Evolutionary conservation across 1,140 invertebrate genomes (phyloP).

Genomic region (Zaprionus davidi): DNA sequence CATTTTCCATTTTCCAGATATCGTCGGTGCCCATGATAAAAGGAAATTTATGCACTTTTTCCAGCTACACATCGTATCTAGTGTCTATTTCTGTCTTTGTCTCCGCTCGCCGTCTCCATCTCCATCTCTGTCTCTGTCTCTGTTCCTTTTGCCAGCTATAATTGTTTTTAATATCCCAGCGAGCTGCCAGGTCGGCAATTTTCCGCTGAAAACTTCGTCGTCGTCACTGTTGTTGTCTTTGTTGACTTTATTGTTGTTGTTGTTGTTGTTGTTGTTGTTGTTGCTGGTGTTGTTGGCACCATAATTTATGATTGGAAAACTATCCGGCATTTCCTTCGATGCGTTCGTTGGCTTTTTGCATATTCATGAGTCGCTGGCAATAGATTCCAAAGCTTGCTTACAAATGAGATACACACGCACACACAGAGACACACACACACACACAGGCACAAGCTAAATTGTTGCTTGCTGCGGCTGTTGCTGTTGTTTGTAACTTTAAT

Average conservation of each 20-base stretch:
- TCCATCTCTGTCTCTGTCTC: neutral
- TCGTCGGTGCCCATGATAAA: neutral
- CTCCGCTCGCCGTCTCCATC: neutral
- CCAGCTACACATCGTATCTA: neutral
- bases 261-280: conserved; percentile 8
- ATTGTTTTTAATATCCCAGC: conserved; percentile 48
- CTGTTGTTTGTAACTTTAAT: conserved; percentile 66
- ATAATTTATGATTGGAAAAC: conserved; percentile 63
- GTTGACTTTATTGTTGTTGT: neutral
- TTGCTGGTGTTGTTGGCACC: conserved; percentile 21
- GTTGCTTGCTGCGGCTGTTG: conserved; percentile 15
- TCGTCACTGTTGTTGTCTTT: conserved; percentile 6
- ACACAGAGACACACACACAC: neutral
- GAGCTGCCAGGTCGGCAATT: conserved; percentile 34
- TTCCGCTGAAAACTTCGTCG: conserved; percentile 39
- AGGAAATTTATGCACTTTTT: neutral
- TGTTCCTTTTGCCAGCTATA: conserved; percentile 25
- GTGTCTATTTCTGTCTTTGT: neutral
- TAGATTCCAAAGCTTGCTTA: conserved; percentile 37
- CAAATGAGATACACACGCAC: conserved; percentile 26
- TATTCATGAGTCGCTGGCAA: conserved; percentile 56
- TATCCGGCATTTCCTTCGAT: conserved; percentile 60
- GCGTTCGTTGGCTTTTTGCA: conserved; percentile 54
- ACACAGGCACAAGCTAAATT: conserved; percentile 12
- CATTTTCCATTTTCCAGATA: neutral